phyloP scores from a whole-genome alignment of 1,140 invertebrate species.

The Procambarus virginalis region DNA sequence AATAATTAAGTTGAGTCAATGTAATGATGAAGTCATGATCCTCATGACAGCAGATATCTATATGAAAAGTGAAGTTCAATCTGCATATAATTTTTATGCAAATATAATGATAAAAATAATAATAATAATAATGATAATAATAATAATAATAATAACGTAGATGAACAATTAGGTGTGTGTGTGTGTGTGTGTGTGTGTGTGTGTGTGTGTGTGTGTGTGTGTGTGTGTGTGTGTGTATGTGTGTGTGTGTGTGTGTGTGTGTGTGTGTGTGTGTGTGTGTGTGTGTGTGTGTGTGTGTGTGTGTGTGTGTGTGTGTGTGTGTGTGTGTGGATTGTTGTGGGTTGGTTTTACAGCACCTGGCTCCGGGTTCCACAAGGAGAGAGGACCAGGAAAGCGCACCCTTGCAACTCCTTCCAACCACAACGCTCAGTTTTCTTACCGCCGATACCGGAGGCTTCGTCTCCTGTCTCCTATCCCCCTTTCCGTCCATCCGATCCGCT shows the following conservation, averaged over 20 bases:
- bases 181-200: no score
- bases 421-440: not conserved
- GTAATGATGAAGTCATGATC: no score
- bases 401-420: not conserved
- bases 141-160: no score
- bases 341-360: conserved; percentile 1
- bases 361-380: not conserved
- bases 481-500: not conserved
- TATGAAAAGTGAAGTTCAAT: no score
- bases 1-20: no score
- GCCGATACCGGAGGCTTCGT: not conserved
- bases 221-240: not conserved
- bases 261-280: not conserved
- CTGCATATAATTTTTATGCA: no score
- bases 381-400: not conserved
- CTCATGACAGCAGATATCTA: no score
- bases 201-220: no score
- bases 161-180: no score
- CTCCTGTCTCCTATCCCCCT: not conserved
- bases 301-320: not conserved
- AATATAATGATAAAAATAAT: no score
- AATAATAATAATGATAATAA: no score
- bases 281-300: no score
- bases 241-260: not conserved
- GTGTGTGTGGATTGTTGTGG: not conserved